phyloP scores from a whole-genome alignment of 2,113 vertebrate species.

The Scopus umbretta region DNA sequence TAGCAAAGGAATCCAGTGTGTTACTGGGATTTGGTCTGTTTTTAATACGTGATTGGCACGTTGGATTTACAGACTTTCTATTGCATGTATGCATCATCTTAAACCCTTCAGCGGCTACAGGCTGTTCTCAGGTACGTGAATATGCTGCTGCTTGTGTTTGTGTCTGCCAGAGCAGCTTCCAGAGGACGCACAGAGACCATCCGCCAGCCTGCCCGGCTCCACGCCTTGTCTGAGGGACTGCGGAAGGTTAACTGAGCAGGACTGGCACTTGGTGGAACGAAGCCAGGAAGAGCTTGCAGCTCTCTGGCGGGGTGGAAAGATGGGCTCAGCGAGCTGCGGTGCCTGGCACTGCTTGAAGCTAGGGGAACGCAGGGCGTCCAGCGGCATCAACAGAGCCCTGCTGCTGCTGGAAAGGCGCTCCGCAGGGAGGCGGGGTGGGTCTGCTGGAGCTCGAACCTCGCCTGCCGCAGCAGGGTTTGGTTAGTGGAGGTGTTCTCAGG shows the following conservation, averaged over 20 bases:
- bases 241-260: neutral
- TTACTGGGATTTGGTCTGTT: neutral
- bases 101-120: neutral
- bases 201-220: neutral
- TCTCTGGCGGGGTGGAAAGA: neutral
- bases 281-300: constrained; percentile 25
- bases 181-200: neutral
- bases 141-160: neutral
- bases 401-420: neutral
- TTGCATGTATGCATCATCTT: neutral
- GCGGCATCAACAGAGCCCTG: neutral
- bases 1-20: neutral
- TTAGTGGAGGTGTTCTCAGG: neutral
- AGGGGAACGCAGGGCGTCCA: constrained; percentile 14
- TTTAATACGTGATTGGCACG: neutral
- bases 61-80: neutral
- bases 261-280: constrained; percentile 22
- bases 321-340: constrained; percentile 9
- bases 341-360: constrained; percentile 68
- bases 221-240: neutral
- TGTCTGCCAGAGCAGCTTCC: neutral
- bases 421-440: neutral
- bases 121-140: neutral
- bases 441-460: neutral
- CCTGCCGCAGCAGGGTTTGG: neutral